A percentile compares a stretch with the other conserved stretches of the same genome.
These are phyloP conservation scores for Microtus pennsylvanicus DNA, from an alignment of 2,113 vertebrate species.

Conservation along the genomic window DNA sequence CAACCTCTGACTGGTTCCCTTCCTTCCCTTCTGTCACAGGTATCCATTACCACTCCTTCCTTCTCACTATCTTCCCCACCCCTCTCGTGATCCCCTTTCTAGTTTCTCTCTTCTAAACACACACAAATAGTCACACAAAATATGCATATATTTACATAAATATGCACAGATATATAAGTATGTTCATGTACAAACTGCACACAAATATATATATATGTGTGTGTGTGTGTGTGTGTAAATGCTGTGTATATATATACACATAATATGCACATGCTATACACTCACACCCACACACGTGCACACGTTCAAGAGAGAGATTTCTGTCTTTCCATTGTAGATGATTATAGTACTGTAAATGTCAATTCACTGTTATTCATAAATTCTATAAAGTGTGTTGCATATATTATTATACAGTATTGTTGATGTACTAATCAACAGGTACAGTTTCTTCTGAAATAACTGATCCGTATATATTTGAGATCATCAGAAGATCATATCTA, in stretches of 20 bases:
- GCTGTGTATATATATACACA: neutral
- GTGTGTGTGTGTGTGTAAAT: neutral
- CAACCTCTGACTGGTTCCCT: neutral
- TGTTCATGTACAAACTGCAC: no score
- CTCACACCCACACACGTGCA: neutral
- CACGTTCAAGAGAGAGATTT: neutral
- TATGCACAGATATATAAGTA: no score
- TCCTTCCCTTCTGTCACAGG: neutral
- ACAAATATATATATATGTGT: no score
- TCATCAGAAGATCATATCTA: neutral
- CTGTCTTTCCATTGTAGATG: neutral
- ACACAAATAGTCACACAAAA: neutral
- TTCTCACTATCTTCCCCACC: neutral
- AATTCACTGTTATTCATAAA: neutral
- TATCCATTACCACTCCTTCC: neutral
- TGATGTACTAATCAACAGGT: neutral
- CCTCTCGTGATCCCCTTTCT: neutral
- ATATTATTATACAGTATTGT: neutral
- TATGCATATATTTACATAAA: neutral
- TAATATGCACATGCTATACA: neutral
- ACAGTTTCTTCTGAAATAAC: neutral
- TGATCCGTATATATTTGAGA: constrained; percentile 33
- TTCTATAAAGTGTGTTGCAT: neutral
- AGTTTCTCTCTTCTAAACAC: neutral
- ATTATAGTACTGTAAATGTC: neutral